Evolutionary conservation across 2,113 vertebrate genomes (phyloP).

Genomic region (Phalacrocorax brasilianus): DNA sequence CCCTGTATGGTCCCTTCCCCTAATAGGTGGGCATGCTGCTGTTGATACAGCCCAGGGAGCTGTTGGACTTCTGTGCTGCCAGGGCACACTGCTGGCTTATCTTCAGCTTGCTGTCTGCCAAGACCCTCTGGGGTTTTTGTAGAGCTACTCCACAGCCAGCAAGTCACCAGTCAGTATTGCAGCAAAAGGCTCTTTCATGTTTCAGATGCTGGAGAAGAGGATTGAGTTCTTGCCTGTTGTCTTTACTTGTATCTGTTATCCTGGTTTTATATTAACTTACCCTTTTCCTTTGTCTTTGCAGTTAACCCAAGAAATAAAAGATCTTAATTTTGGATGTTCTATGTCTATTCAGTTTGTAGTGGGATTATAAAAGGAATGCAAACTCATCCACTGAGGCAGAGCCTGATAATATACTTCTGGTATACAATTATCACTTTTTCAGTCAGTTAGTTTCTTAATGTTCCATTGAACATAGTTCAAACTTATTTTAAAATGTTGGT

Average conservation of each 20-base stretch:
- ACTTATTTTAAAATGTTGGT: neutral
- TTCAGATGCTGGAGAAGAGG: neutral
- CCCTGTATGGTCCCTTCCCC: accelerated
- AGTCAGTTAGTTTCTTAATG: slow-evolving; percentile 6
- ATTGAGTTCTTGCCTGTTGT: neutral
- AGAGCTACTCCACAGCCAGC: neutral
- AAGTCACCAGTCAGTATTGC: neutral
- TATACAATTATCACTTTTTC: neutral
- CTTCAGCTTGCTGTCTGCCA: neutral
- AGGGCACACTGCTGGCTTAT: neutral
- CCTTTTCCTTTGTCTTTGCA: neutral
- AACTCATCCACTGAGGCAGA: neutral
- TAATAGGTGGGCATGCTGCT: neutral
- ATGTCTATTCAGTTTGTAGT: neutral
- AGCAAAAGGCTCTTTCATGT: neutral
- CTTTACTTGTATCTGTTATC: neutral
- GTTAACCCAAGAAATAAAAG: neutral
- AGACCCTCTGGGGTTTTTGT: accelerated
- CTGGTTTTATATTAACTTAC: neutral
- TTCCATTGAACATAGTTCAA: neutral
- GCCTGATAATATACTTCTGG: neutral
- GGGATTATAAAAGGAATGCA: neutral
- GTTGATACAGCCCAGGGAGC: neutral
- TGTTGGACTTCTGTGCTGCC: neutral
- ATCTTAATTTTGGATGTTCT: neutral